These are phyloP conservation scores for Deilephila elpenor DNA, from an alignment of 2,888 invertebrate species.

Conservation along the genomic window DNA sequence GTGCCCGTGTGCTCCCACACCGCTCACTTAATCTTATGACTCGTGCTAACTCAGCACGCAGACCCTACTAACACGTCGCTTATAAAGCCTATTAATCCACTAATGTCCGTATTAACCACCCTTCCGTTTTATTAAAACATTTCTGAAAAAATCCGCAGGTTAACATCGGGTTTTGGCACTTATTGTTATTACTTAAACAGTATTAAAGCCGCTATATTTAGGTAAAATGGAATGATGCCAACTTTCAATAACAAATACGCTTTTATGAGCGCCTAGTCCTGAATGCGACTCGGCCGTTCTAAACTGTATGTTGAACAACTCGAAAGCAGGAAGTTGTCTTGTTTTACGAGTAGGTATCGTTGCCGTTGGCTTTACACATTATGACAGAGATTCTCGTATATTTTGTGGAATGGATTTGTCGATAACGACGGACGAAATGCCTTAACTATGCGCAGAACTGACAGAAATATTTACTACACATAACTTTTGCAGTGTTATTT, in stretches of 20 bases:
- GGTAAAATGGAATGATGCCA: conserved; percentile 68
- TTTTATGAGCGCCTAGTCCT: conserved; percentile 49
- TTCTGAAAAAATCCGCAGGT: conserved; percentile 43
- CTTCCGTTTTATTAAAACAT: conserved; percentile 41
- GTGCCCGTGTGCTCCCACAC: conserved; percentile 38
- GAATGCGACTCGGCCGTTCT: conserved; percentile 46
- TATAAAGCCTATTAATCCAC: conserved; percentile 57
- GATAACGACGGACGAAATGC: conserved; percentile 35
- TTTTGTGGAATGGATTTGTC: conserved; percentile 35
- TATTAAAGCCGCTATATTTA: conserved; percentile 61
- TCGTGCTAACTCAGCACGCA: conserved; percentile 54
- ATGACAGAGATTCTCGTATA: conserved; percentile 32
- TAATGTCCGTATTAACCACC: conserved; percentile 39
- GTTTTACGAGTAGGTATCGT: conserved; percentile 40
- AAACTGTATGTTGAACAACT: conserved; percentile 49
- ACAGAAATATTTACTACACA: conserved; percentile 37
- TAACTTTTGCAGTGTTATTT: conserved; percentile 11
- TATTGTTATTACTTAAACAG: conserved; percentile 57
- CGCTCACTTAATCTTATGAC: conserved; percentile 54
- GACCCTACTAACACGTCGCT: conserved; percentile 49
- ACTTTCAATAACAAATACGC: conserved; percentile 59
- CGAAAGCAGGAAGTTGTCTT: conserved; percentile 47
- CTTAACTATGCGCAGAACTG: conserved; percentile 27
- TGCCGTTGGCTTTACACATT: conserved; percentile 6
- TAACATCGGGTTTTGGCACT: conserved; percentile 55